Percentiles rank a stretch among this genome's conserved stretches.
Evolutionary conservation across 2,888 invertebrate species (phyloP).

Genomic region (Limenitis arthemis): DNA sequence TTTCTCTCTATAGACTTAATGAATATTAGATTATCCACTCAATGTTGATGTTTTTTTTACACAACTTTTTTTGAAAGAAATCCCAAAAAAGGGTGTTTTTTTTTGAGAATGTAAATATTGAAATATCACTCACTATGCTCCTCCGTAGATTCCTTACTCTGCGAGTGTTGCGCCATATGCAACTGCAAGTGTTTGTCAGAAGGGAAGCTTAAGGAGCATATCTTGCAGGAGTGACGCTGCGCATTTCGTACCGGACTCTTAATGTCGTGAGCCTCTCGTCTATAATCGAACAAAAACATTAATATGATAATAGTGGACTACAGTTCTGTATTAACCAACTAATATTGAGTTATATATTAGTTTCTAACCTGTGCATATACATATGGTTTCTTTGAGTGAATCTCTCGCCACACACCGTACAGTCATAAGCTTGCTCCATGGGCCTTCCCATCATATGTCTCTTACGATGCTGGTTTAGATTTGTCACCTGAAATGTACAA

Average conservation of each 20-base stretch:
- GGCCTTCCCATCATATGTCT: constrained; percentile 56
- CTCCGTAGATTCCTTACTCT: constrained; percentile 1
- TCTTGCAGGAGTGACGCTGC: constrained; percentile 32
- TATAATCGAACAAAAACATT: constrained; percentile 21
- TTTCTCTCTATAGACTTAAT: too few species aligned
- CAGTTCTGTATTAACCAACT: too few species aligned
- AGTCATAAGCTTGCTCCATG: constrained; percentile 53
- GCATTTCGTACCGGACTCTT: constrained; percentile 28
- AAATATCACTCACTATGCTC: constrained; percentile 8
- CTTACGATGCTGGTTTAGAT: constrained; percentile 67
- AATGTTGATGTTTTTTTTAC: too few species aligned
- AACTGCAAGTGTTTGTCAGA: constrained; percentile 29
- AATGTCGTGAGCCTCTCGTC: constrained; percentile 47
- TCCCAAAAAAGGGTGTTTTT: too few species aligned
- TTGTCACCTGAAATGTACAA: constrained; percentile 50
- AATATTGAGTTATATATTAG: too few species aligned
- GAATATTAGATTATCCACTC: too few species aligned
- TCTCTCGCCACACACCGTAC: constrained; percentile 58
- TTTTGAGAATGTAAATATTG: background rate
- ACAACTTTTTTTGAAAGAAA: too few species aligned
- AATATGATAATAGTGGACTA: background rate
- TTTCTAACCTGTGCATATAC: constrained; percentile 52
- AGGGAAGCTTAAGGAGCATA: constrained; percentile 37
- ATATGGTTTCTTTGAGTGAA: constrained; percentile 63
- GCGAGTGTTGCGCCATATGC: constrained; percentile 30